These are phyloP conservation scores for Salarias fasciatus DNA, from an alignment of 2,797 vertebrate species.

Conservation along the genomic window DNA sequence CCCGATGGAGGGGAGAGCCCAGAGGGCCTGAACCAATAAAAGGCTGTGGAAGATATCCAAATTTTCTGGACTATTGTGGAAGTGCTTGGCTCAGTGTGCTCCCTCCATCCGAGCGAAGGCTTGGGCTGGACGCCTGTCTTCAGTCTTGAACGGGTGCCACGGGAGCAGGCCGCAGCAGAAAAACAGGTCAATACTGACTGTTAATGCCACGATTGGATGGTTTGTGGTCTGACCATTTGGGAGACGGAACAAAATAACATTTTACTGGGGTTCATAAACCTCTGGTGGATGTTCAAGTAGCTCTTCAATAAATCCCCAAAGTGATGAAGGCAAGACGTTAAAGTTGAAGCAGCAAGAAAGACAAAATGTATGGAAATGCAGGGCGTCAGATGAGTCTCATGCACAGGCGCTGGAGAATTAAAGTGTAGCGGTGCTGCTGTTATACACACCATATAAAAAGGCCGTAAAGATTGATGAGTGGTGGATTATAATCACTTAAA, in stretches of 20 bases:
- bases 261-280: constrained; percentile 83
- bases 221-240: constrained; percentile 80
- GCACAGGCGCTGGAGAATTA: constrained; percentile 25
- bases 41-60: constrained; percentile 59
- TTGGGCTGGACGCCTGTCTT: constrained; percentile 70
- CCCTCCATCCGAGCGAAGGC: constrained; percentile 62
- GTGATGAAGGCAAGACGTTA: constrained; percentile 77
- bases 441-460: constrained; percentile 42
- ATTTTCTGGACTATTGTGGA: constrained; percentile 66
- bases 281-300: constrained; percentile 74
- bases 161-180: constrained; percentile 70
- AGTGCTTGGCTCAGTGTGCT: constrained; percentile 56
- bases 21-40: constrained; percentile 69
- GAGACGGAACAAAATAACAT: constrained; percentile 79
- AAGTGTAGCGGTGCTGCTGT: constrained; percentile 28
- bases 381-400: constrained; percentile 24
- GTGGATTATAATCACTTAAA: constrained; percentile 44
- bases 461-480: constrained; percentile 39
- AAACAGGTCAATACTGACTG: constrained; percentile 80
- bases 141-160: constrained; percentile 75
- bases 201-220: constrained; percentile 78
- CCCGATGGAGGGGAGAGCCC: constrained; percentile 63
- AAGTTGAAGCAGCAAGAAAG: constrained; percentile 59
- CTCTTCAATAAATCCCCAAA: constrained; percentile 76
- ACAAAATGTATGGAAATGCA: constrained; percentile 48